Evolutionary conservation across 2,113 vertebrate genomes (phyloP).

Genomic region (Lucifuga dentata): DNA sequence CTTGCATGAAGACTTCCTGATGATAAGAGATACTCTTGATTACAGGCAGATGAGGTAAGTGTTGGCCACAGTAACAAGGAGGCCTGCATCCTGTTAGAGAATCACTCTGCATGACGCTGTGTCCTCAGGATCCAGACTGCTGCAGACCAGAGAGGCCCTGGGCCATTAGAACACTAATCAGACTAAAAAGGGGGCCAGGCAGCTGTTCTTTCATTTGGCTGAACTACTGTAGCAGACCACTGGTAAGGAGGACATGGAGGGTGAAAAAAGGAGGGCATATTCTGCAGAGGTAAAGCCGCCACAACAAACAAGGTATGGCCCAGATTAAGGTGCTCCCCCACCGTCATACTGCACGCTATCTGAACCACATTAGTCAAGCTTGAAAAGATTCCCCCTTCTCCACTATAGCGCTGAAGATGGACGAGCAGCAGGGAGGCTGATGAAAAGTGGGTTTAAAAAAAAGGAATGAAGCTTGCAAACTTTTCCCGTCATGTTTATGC

Average conservation of each 20-base stretch:
- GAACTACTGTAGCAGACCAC: slow-evolving; percentile 44
- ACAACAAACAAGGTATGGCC: slow-evolving; percentile 63
- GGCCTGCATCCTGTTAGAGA: slow-evolving; percentile 49
- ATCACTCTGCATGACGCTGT: slow-evolving; percentile 16
- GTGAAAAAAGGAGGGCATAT: slow-evolving; percentile 40
- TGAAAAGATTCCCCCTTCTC: slow-evolving; percentile 56
- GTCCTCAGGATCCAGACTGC: slow-evolving; percentile 42
- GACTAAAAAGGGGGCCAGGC: slow-evolving; percentile 53
- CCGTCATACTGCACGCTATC: slow-evolving; percentile 69
- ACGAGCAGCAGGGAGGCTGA: slow-evolving; percentile 59
- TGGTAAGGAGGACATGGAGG: background rate
- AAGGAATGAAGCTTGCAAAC: slow-evolving; percentile 43
- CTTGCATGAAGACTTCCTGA: slow-evolving; percentile 71
- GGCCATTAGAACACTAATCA: slow-evolving; percentile 4
- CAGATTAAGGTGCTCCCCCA: slow-evolving; percentile 73
- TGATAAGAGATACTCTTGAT: slow-evolving; percentile 65
- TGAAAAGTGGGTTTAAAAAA: slow-evolving; percentile 64
- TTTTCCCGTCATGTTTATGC: slow-evolving; percentile 11
- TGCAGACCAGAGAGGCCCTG: background rate
- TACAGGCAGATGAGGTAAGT: slow-evolving; percentile 54
- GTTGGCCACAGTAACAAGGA: slow-evolving; percentile 40
- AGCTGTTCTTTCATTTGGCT: slow-evolving; percentile 69
- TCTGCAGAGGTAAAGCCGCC: slow-evolving; percentile 49
- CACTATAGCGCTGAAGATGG: slow-evolving; percentile 64
- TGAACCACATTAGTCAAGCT: slow-evolving; percentile 74